Percentiles rank a stretch among this genome's conserved stretches.
phyloP scores from a whole-genome alignment of 2,888 invertebrate species.

The Sinopyrophorus schimmeli region DNA sequence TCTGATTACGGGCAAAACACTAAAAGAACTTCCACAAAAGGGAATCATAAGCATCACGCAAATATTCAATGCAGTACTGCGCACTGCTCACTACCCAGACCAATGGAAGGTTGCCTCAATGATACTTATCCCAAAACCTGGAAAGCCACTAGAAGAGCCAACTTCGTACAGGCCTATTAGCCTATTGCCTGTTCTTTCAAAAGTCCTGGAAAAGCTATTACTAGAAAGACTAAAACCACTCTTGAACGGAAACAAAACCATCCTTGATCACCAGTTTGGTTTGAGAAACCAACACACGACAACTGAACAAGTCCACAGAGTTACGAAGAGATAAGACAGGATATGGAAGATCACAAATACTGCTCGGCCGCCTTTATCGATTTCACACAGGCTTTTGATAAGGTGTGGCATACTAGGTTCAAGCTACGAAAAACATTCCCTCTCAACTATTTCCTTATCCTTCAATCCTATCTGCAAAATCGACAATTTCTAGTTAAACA shows the following conservation, averaged over 20 bases:
- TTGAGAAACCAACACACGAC: background rate
- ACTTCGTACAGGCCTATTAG: constrained; percentile 2
- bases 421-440: constrained; percentile 8
- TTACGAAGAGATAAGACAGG: constrained; percentile 3
- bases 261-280: no score
- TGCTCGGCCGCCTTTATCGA: background rate
- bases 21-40: constrained; percentile 7
- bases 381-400: background rate
- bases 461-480: constrained; percentile 2
- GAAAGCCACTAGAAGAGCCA: background rate
- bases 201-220: no score
- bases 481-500: constrained; percentile 5
- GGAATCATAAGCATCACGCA: constrained; percentile 3
- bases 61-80: constrained; percentile 5
- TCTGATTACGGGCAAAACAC: constrained; percentile 2
- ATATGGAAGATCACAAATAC: constrained; percentile 2
- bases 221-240: background rate
- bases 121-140: constrained; percentile 8
- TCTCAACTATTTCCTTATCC: constrained; percentile 7
- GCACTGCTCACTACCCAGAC: constrained; percentile 6
- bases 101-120: constrained; percentile 7
- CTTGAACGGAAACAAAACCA: background rate
- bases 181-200: background rate
- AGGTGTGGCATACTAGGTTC: constrained; percentile 3
- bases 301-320: background rate